A percentile compares a stretch with the other conserved stretches of the same genome.
These are phyloP conservation scores for Campoletis sonorensis DNA, from an alignment of 1,140 invertebrate genomes.

Conservation along the genomic window DNA sequence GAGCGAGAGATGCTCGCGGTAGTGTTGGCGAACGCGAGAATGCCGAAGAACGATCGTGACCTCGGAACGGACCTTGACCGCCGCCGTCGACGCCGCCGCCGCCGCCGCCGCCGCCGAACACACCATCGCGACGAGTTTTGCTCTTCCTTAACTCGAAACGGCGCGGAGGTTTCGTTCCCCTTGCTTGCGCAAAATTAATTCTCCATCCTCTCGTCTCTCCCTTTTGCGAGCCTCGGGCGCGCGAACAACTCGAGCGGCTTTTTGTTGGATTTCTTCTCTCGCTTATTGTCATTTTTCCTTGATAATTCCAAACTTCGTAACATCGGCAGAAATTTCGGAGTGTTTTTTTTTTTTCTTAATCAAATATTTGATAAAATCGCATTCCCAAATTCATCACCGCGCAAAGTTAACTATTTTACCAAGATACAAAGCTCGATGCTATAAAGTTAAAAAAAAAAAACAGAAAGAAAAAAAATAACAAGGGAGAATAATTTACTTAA, in stretches of 20 bases:
- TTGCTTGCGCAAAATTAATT: constrained; percentile 44
- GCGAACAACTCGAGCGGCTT: background rate
- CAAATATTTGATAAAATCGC: too few species aligned
- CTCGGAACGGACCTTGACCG: constrained; percentile 48
- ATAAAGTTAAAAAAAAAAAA: too few species aligned
- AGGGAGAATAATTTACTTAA: background rate
- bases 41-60: constrained; percentile 38
- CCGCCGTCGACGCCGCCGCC: constrained; percentile 9
- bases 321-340: too few species aligned
- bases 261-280: background rate
- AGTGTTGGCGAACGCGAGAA: constrained; percentile 34
- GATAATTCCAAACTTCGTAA: too few species aligned
- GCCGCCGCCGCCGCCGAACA: constrained; percentile 15
- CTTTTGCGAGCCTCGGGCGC: background rate
- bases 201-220: constrained; percentile 20
- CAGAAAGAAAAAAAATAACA: background rate
- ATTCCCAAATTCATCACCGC: too few species aligned
- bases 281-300: background rate
- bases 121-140: constrained; percentile 41
- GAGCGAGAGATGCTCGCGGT: background rate
- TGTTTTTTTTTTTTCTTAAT: too few species aligned
- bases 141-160: constrained; percentile 24
- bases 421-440: too few species aligned
- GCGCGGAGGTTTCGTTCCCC: constrained; percentile 37
- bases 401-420: too few species aligned